Base-by-base conservation (phyloP, 2,888 invertebrate species). In the Epistrophella euchroma region DNA sequence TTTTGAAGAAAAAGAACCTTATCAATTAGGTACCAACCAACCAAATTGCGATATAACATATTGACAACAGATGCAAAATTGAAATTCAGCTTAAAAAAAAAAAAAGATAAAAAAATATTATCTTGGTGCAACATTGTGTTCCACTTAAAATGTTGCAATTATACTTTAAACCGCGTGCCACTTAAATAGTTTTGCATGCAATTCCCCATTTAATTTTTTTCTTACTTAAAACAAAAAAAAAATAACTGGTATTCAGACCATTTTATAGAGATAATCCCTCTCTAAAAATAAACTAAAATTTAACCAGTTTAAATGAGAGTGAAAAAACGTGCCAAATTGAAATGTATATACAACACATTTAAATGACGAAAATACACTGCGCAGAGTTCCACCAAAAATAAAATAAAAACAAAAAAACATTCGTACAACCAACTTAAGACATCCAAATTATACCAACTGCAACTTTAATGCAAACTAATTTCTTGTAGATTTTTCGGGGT, bases 381-480 rank as follows among this genome's bases (percentile, higher is more conserved):
- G 47, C 28, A 10, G 3, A 40, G 25, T 56, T 66, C 62, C 70
- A 43, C 37, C 6, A 64, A 45, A 19, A 50, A 56, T 50, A 25
- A 25, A 25, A 32, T 6, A 32, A 32, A 32, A 32, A 32, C 3
- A 32, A 2, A 32, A 32, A 17, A 3, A 47, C 10, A 6, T 15
- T 22, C 13, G 22, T 50, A 22, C 50, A 52, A 60, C 71, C n/a
- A 64, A 60, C 71, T 64, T 35, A 50, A 70, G 45, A 47, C 19
- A 40, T 52, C 22, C 55, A 55, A 62, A 43, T 62, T 62, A 22
- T 37, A n/a, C 25, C 68, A 68, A 52, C 47, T 7, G 11, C 25
- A 70, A 68, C 43, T 60, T 35, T 73, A 85, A 80, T 80, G 72
- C 80, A 80, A 80, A 68, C 85, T 85, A 81, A 85, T 85, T 85